Percentiles rank a stretch among this genome's conserved stretches.
Evolutionary conservation across 2,888 invertebrate genomes (phyloP).

Genomic region (Anorthoa munda): DNA sequence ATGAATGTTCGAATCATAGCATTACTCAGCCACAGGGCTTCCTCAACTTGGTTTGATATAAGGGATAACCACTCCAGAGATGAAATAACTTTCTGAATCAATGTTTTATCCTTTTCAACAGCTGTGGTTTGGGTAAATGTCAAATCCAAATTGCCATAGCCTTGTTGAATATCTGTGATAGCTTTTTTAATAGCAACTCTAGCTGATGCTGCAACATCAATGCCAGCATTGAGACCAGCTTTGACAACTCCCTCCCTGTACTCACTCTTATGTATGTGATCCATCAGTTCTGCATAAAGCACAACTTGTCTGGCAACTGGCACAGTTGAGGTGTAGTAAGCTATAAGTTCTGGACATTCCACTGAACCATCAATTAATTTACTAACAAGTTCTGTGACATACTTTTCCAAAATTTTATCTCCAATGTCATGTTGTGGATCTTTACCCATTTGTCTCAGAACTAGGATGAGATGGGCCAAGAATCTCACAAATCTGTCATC

Average conservation of each 20-base stretch:
- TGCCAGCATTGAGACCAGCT: slow-evolving; percentile 93
- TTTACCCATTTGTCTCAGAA: slow-evolving; percentile 95
- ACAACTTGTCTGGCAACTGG: slow-evolving; percentile 89
- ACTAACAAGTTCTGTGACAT: slow-evolving; percentile 93
- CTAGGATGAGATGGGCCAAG: slow-evolving; percentile 95
- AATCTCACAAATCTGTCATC: slow-evolving; percentile 93
- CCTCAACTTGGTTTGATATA: slow-evolving; percentile 94
- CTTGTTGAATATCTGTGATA: slow-evolving; percentile 85
- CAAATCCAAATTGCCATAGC: slow-evolving; percentile 88
- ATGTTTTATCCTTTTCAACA: slow-evolving; percentile 87
- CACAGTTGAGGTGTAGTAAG: slow-evolving; percentile 96
- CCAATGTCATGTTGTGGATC: slow-evolving; percentile 93
- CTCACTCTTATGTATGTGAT: slow-evolving; percentile 92
- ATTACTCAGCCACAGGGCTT: slow-evolving; percentile 97
- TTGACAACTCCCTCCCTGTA: slow-evolving; percentile 92
- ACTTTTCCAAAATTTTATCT: slow-evolving; percentile 94
- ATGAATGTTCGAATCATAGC: slow-evolving; percentile 96
- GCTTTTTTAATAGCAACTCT: slow-evolving; percentile 95
- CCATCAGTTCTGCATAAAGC: slow-evolving; percentile 93
- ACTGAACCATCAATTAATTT: slow-evolving; percentile 86
- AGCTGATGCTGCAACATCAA: slow-evolving; percentile 96
- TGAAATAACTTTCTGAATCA: slow-evolving; percentile 84
- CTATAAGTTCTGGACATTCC: slow-evolving; percentile 94
- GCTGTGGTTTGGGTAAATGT: slow-evolving; percentile 93
- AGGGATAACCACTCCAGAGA: slow-evolving; percentile 97